phyloP scores from a whole-genome alignment of 2,797 vertebrate genomes.

The Amazona ochrocephala region DNA sequence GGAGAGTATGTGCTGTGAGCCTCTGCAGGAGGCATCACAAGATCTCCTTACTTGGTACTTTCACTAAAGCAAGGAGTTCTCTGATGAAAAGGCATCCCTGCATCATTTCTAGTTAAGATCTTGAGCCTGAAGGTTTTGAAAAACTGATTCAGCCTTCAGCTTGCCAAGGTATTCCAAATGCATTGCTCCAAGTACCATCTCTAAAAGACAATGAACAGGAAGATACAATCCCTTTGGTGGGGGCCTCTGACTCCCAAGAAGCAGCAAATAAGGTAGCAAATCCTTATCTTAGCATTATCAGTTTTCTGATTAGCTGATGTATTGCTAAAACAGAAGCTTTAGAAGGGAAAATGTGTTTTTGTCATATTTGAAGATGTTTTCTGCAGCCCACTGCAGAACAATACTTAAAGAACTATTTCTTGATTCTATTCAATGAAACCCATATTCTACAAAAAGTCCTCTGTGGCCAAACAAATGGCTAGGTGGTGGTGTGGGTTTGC shows the following conservation, averaged over 20 bases:
- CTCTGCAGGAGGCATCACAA: accelerated
- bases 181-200: background rate
- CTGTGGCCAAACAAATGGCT: background rate
- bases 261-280: background rate
- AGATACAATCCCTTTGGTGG: background rate
- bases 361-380: background rate
- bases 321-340: background rate
- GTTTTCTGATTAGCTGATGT: background rate
- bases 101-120: background rate
- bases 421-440: background rate
- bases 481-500: background rate
- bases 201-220: background rate
- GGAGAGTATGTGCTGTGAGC: background rate
- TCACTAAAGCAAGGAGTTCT: background rate
- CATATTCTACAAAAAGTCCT: background rate
- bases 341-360: background rate
- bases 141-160: background rate
- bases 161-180: background rate
- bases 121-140: background rate
- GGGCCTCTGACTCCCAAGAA: background rate
- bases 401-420: background rate
- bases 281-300: background rate
- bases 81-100: background rate
- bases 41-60: background rate
- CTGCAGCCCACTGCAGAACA: background rate